Conservation (phyloP, 1,140 invertebrate species). For the Platyscapa corneri region DNA sequence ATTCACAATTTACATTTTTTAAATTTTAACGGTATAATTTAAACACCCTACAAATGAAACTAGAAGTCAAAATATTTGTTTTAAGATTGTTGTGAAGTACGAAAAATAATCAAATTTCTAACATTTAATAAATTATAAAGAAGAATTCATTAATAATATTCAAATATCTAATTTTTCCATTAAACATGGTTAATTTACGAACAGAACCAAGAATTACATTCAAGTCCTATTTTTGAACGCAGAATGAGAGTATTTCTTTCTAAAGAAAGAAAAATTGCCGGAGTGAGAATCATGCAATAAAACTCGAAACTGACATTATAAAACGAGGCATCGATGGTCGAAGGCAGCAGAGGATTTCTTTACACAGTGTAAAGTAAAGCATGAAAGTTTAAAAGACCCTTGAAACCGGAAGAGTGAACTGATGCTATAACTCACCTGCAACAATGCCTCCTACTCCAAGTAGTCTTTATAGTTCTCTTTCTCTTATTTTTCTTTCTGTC, state of each 20-base stretch:
- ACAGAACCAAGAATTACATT: not conserved
- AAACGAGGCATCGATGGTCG: slow-evolving; percentile 29
- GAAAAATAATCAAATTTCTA: no score
- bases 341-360: slow-evolving; percentile 28
- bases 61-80: no score
- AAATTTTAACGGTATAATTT: no score
- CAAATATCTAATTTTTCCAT: no score
- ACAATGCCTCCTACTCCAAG: not conserved
- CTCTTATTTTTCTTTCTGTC: not conserved
- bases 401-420: slow-evolving; percentile 2
- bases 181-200: slow-evolving; percentile 8
- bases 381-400: slow-evolving; percentile 45
- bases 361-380: slow-evolving; percentile 38
- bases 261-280: not conserved
- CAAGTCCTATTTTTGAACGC: not conserved
- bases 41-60: no score
- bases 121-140: no score
- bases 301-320: slow-evolving; percentile 35
- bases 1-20: no score
- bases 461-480: slow-evolving; percentile 1
- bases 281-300: not conserved
- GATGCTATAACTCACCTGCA: slow-evolving; percentile 37
- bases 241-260: not conserved
- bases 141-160: no score
- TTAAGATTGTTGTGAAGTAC: no score